Evolutionary conservation across 2,888 invertebrate genomes (phyloP), one percentile per base, ranked within the genome.

Genomic region (Eumacrocentrus americanus): DNA sequence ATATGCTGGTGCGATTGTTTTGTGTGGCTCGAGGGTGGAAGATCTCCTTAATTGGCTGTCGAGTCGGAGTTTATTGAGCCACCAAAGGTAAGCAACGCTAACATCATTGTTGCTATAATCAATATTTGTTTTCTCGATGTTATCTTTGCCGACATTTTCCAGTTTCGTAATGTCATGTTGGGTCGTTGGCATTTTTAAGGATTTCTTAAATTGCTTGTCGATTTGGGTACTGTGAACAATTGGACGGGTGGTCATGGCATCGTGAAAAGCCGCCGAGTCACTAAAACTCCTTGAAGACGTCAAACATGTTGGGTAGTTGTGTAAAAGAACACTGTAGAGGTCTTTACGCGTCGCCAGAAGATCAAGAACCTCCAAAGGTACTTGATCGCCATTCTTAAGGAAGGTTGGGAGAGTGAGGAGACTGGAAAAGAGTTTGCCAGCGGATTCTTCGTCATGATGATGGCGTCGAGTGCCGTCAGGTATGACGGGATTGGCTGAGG

Each of bases 401-500:
- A 88, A 95, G 0, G 94, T 95, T 1, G 94, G 95, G 60, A 95
- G 82, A 73, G 90, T 91, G 9, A 94, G 90, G 69, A 94, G 83
- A n/a, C 94, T 94, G 71, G 89, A 89, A 73, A 88, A 91, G 50
- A 88, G 83, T 44, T 89, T 85, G 4, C 77, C 70, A n/a, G 78
- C 77, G 11, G 29, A 4, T 9, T 78, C 73, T 29, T 81, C 79
- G 16, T 78, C 74, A 11, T 74, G 74, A 35, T 75, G 74, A 0
- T 65, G 46, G 5, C 54, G 25, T 1, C 73, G 67, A n/a, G 74
- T 62, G 44, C 72, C 73, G 61, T 77, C 75, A 61, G 72, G 70
- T 16, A 82, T 81, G 60, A 83, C 84, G 60, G 81, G 82, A 74
- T 77, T 85, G 68, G 64, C 81, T 69, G 64, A 35, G 11, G 22